A percentile compares a stretch with the other conserved stretches of the same genome.
phyloP scores from a whole-genome alignment of 1,140 invertebrate genomes.

The Carposina sasakii region DNA sequence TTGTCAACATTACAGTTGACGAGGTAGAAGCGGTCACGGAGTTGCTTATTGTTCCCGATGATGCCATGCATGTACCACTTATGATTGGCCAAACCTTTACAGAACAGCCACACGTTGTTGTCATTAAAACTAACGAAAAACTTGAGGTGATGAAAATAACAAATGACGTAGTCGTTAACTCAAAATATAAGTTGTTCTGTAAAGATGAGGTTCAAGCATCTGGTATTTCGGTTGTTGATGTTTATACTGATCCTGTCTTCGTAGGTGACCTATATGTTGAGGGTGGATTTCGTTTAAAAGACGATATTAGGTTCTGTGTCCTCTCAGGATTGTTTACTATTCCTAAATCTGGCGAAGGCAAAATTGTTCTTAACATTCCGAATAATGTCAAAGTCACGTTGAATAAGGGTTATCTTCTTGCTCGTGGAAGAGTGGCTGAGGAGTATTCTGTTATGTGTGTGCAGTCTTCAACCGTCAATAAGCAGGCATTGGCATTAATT shows the following conservation, averaged over 20 bases:
- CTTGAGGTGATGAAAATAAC: constrained; percentile 4
- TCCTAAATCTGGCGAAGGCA: too few relatives aligned
- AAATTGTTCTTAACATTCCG: too few relatives aligned
- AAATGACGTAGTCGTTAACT: background rate
- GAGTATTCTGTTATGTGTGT: too few relatives aligned
- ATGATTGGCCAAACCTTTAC: constrained; percentile 15
- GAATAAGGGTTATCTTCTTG: too few relatives aligned
- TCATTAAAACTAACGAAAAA: background rate
- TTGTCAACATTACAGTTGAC: background rate
- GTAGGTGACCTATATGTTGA: constrained; percentile 7
- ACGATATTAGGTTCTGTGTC: too few relatives aligned
- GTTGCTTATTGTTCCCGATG: constrained; percentile 1
- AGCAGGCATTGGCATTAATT: too few relatives aligned
- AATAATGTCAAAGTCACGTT: too few relatives aligned
- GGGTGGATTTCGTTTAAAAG: background rate
- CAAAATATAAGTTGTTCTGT: constrained; percentile 3
- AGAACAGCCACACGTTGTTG: constrained; percentile 10
- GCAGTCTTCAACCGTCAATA: too few relatives aligned
- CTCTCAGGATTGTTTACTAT: too few relatives aligned
- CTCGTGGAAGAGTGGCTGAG: too few relatives aligned
- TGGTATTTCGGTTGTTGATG: background rate
- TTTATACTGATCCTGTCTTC: background rate
- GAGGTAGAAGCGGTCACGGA: background rate
- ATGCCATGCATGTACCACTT: background rate
- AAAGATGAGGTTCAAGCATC: background rate